Base-by-base conservation (phyloP, 2,888 invertebrate genomes). In the Chirona hameri region DNA sequence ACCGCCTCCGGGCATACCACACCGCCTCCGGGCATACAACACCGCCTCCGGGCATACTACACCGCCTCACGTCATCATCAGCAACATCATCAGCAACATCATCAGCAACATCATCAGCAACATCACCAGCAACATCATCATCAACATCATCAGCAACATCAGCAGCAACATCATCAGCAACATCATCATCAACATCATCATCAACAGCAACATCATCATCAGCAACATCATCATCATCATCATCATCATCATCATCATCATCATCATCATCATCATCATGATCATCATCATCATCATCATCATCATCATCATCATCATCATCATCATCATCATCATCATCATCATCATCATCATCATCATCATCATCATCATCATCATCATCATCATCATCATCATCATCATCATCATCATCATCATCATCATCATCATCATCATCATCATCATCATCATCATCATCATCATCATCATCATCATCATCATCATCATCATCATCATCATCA, bases 171-270 rank as follows among this genome's bases (percentile, higher is more conserved):
- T n/a, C n/a, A n/a, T n/a, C n/a, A n/a, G n/a, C n/a, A n/a, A n/a
- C n/a, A n/a, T n/a, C n/a, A n/a, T n/a, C n/a, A n/a, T n/a, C n/a
- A n/a, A n/a, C n/a, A n/a, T n/a, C n/a, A n/a, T n/a, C n/a, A n/a
- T n/a, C n/a, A n/a, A n/a, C n/a, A n/a, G n/a, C n/a, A n/a, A n/a
- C n/a, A n/a, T n/a, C n/a, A n/a, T n/a, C n/a, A n/a, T n/a, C n/a
- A n/a, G n/a, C n/a, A n/a, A n/a, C n/a, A n/a, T n/a, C n/a, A n/a
- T n/a, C n/a, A n/a, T n/a, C n/a, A n/a, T n/a, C n/a, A n/a, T 65
- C n/a, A 65, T 65, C n/a, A 65, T 65, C n/a, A n/a, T n/a, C n/a
- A 65, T 65, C n/a, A 65, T 65, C n/a, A 65, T 65, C n/a, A 65
- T 65, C n/a, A 65, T 65, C n/a, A 65, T 65, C n/a, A 65, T 65